Percentiles rank a stretch among this genome's conserved stretches.
These are phyloP conservation scores for Chlamydotis undulata DNA, from an alignment of 2,113 vertebrate species.

Conservation along the genomic window DNA sequence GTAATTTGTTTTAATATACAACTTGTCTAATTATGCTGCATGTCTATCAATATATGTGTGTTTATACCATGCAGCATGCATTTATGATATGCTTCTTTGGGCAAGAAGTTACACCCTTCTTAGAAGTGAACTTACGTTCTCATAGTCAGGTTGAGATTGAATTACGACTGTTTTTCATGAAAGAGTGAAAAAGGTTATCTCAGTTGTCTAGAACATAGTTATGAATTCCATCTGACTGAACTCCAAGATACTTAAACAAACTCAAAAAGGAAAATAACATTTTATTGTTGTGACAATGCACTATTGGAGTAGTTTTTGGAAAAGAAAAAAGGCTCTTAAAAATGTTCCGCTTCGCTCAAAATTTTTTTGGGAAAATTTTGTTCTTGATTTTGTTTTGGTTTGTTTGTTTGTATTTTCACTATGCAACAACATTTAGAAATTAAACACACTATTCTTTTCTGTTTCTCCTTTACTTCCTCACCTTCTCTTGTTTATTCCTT, in stretches of 20 bases:
- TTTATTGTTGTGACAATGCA: not conserved
- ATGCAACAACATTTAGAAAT: not conserved
- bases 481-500: not conserved
- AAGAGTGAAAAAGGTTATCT: not conserved
- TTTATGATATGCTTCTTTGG: not conserved
- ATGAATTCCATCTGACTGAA: not conserved
- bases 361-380: fast-evolving
- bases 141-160: not conserved
- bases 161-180: fast-evolving
- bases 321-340: not conserved
- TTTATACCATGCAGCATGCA: not conserved
- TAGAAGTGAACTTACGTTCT: not conserved
- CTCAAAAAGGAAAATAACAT: not conserved
- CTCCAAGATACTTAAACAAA: not conserved
- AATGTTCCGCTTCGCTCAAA: not conserved
- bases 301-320: not conserved
- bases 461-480: not conserved
- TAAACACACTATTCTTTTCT: not conserved
- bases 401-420: not conserved
- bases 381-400: not conserved
- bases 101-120: not conserved
- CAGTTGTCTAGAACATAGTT: not conserved
- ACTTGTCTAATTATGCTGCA: not conserved
- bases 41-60: not conserved
- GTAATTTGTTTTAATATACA: not conserved